Base-by-base conservation (phyloP, 2,888 invertebrate genomes). In the Andricus quercusramuli region DNA sequence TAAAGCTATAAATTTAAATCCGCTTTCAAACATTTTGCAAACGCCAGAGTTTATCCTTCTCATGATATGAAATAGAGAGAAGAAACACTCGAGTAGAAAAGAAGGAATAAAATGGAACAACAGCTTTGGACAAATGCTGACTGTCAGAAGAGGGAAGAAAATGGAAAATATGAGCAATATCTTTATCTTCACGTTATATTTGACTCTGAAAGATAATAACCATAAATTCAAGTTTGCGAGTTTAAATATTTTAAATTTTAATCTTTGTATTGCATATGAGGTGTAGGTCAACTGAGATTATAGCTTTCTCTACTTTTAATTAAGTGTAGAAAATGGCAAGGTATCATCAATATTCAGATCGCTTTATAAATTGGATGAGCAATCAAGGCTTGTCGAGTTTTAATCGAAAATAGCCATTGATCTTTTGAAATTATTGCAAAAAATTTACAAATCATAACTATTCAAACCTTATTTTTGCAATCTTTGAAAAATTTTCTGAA, bases 21-120 rank as follows among this genome's bases (percentile, higher is more conserved):
- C 62, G 22, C 62, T 25, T 56, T 62, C 13, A 62, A 62, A 62
- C 11, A 62, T 62, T 22, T 62, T 62, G 62, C 25, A n/a, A 25
- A 62, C 4, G 22, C 4, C n/a, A 3, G 62, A 25, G 4, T 62
- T 62, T 25, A 62, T 62, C 22, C 25, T 62, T 62, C 25, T 62
- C 62, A 62, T 15, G 25, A 11, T 22, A 62, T 25, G 9, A 62
- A 62, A 62, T 62, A 62, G 25, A 62, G 62, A 25, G 13, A 5
- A 62, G 62, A 56, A 56, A 15, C 13, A 22, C 62, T 62, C 25
- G 25, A 22, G 25, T 4, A 25, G 25, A 62, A 62, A 62, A 62
- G 62, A 62, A 62, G 25, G 6, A 62, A 62, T 15, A 62, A 62
- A 25, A 62, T 22, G 62, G 62, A 62, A 62, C 62, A 62, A 62